phyloP scores from a whole-genome alignment of 2,888 invertebrate genomes.

The Troides aeacus region DNA sequence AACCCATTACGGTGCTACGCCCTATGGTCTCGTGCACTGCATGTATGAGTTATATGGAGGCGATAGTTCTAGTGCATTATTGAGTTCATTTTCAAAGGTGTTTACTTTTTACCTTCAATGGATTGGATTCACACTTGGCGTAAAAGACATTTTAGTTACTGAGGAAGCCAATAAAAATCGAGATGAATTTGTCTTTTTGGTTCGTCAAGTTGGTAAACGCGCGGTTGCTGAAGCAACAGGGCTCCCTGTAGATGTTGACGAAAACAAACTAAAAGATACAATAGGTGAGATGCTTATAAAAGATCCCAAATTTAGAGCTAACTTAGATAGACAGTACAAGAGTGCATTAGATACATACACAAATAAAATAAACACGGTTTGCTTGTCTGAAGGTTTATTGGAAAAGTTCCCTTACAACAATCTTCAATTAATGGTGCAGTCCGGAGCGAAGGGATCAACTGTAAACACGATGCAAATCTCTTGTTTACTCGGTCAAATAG shows the following conservation, averaged over 20 bases:
- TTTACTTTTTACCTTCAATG: constrained; percentile 94
- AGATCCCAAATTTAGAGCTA: constrained; percentile 88
- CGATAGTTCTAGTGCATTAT: constrained; percentile 86
- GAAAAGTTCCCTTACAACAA: constrained; percentile 96
- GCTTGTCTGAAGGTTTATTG: constrained; percentile 91
- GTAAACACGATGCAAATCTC: constrained; percentile 99
- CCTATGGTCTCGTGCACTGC: constrained; percentile 96
- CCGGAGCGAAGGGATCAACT: constrained; percentile 99
- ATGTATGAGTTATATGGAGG: constrained; percentile 98
- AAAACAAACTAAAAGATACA: constrained; percentile 81
- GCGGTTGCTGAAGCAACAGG: constrained; percentile 86
- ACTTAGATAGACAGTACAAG: constrained; percentile 92
- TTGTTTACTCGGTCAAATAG: constrained; percentile 97
- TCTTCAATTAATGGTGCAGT: constrained; percentile 98
- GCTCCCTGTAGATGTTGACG: constrained; percentile 79
- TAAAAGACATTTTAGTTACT: constrained; percentile 94
- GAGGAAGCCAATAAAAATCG: constrained; percentile 86
- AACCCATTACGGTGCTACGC: constrained; percentile 96
- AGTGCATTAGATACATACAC: constrained; percentile 88
- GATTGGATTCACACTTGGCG: constrained; percentile 96
- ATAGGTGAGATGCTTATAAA: constrained; percentile 85
- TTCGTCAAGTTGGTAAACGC: constrained; percentile 81
- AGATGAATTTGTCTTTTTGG: constrained; percentile 82
- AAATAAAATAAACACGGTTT: constrained; percentile 93
- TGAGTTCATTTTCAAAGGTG: constrained; percentile 94